Conservation (phyloP, 2,888 invertebrate genomes). For the Orchestes rusci region DNA sequence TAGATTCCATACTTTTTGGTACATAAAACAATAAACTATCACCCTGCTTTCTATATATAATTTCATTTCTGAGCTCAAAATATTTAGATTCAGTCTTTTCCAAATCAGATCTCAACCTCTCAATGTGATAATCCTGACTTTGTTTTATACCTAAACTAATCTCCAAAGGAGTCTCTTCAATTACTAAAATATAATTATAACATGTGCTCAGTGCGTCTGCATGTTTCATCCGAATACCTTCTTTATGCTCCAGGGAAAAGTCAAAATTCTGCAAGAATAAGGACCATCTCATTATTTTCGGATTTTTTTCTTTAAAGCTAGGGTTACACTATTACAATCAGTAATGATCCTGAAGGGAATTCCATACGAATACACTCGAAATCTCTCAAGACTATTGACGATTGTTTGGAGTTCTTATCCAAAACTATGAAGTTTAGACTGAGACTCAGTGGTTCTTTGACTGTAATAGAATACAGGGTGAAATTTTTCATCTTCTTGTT, state of each 20-base stretch:
- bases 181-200: constrained; percentile 13
- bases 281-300: constrained; percentile 21
- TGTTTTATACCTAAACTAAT: constrained; percentile 13
- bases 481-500: constrained; percentile 4
- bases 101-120: constrained; percentile 5
- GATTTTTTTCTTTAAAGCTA: constrained; percentile 20
- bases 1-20: too few relatives aligned
- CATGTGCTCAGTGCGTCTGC: constrained; percentile 20
- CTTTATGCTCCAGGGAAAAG: constrained; percentile 23
- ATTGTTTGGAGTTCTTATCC: constrained; percentile 1
- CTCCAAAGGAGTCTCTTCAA: constrained; percentile 19
- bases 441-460: not conserved
- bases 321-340: constrained; percentile 21
- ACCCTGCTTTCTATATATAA: too few relatives aligned
- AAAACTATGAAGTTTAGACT: constrained; percentile 3
- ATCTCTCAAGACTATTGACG: not conserved
- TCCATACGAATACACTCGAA: constrained; percentile 15
- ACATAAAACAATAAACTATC: too few relatives aligned
- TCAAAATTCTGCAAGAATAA: constrained; percentile 18
- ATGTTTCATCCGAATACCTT: constrained; percentile 17
- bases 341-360: constrained; percentile 22
- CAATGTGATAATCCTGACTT: constrained; percentile 8
- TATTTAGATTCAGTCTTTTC: not conserved
- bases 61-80: constrained; percentile 9
- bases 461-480: constrained; percentile 3